phyloP scores from a whole-genome alignment of 2,113 vertebrate species.

The Melospiza melodia region DNA sequence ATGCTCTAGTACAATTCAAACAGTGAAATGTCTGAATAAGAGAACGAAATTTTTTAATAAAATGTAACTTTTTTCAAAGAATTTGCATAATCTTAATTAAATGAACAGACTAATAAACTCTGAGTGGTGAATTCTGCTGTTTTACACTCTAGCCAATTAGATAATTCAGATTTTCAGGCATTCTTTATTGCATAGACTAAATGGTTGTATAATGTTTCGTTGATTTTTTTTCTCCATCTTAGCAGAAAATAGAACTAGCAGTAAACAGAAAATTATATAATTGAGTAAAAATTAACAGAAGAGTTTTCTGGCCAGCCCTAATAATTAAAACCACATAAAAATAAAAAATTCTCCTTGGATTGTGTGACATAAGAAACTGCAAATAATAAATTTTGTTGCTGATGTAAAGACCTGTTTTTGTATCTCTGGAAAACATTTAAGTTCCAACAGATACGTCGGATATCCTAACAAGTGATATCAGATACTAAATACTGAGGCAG shows the following conservation, averaged over 20 bases:
- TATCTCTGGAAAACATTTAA: background rate
- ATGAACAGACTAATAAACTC: conserved; percentile 17
- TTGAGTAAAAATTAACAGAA: background rate
- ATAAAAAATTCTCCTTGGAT: background rate
- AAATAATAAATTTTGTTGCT: background rate
- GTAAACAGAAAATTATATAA: conserved; percentile 18
- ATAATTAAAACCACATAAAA: background rate
- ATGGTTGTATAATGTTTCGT: background rate
- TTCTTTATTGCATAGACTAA: conserved; percentile 3
- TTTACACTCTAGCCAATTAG: conserved; percentile 19
- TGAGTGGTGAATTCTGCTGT: background rate
- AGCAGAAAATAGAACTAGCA: background rate
- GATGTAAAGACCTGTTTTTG: background rate
- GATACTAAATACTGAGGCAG: background rate
- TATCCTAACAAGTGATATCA: background rate
- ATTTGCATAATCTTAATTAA: conserved; percentile 46
- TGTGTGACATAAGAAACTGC: background rate
- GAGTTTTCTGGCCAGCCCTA: background rate
- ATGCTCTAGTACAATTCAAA: conserved; percentile 10
- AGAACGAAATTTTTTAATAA: conserved; percentile 14
- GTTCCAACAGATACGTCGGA: background rate
- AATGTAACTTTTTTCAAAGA: conserved; percentile 23
- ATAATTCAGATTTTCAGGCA: conserved; percentile 10
- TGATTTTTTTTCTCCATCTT: background rate
- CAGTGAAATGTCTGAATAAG: background rate